Evolutionary conservation across 2,113 vertebrate species (phyloP).

Genomic region (Megalops atlanticus): DNA sequence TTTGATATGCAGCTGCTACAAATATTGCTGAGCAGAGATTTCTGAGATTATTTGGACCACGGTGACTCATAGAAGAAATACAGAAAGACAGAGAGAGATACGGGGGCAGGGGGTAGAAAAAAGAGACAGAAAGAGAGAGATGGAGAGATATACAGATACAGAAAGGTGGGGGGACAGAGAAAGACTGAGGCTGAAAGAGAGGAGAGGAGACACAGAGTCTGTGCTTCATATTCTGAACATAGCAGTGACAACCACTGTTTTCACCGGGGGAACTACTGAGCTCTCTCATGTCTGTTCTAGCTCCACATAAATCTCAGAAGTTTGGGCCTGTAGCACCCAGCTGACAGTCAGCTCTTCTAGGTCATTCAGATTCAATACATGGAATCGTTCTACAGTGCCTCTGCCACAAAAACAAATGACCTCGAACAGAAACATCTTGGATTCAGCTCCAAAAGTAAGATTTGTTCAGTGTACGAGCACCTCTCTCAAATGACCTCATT

Average conservation of each 20-base stretch:
- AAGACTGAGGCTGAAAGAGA: neutral
- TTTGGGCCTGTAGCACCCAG: neutral
- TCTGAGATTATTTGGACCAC: neutral
- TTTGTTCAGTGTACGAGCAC: neutral
- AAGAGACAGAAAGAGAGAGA: neutral
- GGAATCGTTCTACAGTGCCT: neutral
- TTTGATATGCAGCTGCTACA: constrained; percentile 3
- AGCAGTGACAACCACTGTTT: too few relatives aligned
- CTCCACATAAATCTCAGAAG: too few relatives aligned
- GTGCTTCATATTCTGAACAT: too few relatives aligned
- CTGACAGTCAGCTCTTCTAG: neutral
- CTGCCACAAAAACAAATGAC: neutral
- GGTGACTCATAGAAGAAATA: constrained; percentile 9
- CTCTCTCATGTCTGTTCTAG: too few relatives aligned
- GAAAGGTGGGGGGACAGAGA: neutral
- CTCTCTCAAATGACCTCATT: neutral
- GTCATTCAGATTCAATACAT: neutral
- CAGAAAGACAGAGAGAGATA: neutral
- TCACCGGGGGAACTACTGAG: too few relatives aligned
- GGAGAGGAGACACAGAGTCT: neutral
- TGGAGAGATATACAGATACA: neutral
- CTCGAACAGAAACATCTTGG: neutral
- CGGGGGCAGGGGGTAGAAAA: neutral
- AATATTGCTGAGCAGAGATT: constrained; percentile 5
- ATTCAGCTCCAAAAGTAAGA: neutral